Percentiles rank a stretch among this genome's conserved stretches.
phyloP scores from a whole-genome alignment of 2,113 vertebrate genomes.

The Limanda limanda region DNA sequence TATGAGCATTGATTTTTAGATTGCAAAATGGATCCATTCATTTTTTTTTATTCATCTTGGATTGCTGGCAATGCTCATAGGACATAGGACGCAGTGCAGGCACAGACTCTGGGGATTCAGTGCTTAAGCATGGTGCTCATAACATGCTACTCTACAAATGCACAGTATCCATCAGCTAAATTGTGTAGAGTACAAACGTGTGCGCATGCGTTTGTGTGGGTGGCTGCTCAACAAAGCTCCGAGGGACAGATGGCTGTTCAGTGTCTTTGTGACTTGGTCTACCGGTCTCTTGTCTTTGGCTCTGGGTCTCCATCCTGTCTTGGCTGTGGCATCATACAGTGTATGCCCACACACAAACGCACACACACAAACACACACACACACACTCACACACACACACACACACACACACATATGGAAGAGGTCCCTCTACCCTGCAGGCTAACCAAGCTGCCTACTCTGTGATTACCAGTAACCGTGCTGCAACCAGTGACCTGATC shows the following conservation, averaged over 20 bases:
- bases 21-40: neutral
- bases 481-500: slow-evolving; percentile 67
- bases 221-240: slow-evolving; percentile 40
- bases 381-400: neutral
- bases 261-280: slow-evolving; percentile 48
- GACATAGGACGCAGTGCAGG: neutral
- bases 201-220: slow-evolving; percentile 40
- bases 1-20: slow-evolving; percentile 1
- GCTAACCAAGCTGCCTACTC: slow-evolving; percentile 57
- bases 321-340: slow-evolving; percentile 53
- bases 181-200: slow-evolving; percentile 10
- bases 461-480: slow-evolving; percentile 43
- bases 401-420: slow-evolving; percentile 25
- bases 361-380: too few species aligned
- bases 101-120: neutral
- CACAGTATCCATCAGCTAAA: slow-evolving; percentile 26
- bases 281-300: slow-evolving; percentile 66
- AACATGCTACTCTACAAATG: slow-evolving; percentile 24
- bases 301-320: slow-evolving; percentile 71
- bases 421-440: slow-evolving; percentile 44
- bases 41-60: slow-evolving; percentile 3
- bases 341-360: slow-evolving; percentile 8
- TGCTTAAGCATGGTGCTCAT: neutral
- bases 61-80: neutral
- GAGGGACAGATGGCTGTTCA: slow-evolving; percentile 79